phyloP scores from a whole-genome alignment of 2,113 vertebrate species.

The Notothenia rossii region DNA sequence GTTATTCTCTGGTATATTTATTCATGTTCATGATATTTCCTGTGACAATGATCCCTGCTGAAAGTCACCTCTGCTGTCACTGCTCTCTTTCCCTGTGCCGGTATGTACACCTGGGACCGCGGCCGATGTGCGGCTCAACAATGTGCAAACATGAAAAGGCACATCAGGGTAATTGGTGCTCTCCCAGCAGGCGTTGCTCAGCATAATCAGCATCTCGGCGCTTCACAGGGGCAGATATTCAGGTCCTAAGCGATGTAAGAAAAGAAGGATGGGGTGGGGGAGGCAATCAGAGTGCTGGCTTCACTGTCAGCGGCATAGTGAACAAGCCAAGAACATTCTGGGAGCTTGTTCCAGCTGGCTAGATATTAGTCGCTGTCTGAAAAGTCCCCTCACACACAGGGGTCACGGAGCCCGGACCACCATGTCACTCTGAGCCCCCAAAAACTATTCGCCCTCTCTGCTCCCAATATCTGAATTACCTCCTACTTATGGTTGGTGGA shows the following conservation, averaged over 20 bases:
- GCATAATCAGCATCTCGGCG: conserved; percentile 60
- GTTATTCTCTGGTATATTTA: neutral
- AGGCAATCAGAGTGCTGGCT: conserved; percentile 56
- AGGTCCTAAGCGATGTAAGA: conserved; percentile 29
- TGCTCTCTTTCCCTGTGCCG: conserved; percentile 3
- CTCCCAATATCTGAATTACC: conserved; percentile 39
- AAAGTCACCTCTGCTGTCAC: conserved; percentile 53
- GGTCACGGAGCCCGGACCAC: conserved; percentile 52
- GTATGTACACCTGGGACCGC: conserved; percentile 42
- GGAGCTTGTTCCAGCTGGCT: conserved; percentile 59
- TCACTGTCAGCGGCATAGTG: conserved; percentile 50
- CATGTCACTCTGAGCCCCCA: neutral
- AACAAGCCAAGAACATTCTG: conserved; percentile 54
- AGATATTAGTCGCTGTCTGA: conserved; percentile 50
- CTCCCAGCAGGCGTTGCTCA: conserved; percentile 56
- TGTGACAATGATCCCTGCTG: conserved; percentile 8
- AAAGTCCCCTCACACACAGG: conserved; percentile 49
- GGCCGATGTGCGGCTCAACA: conserved; percentile 54
- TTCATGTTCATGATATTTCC: conserved; percentile 51
- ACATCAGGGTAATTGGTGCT: conserved; percentile 71
- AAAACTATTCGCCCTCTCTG: conserved; percentile 43
- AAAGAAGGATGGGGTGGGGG: neutral
- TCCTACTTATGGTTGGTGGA: conserved; percentile 12
- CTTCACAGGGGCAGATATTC: conserved; percentile 46
- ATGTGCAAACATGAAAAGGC: conserved; percentile 72